Evolutionary conservation across 2,797 vertebrate genomes (phyloP).

Genomic region (Artibeus lituratus): DNA sequence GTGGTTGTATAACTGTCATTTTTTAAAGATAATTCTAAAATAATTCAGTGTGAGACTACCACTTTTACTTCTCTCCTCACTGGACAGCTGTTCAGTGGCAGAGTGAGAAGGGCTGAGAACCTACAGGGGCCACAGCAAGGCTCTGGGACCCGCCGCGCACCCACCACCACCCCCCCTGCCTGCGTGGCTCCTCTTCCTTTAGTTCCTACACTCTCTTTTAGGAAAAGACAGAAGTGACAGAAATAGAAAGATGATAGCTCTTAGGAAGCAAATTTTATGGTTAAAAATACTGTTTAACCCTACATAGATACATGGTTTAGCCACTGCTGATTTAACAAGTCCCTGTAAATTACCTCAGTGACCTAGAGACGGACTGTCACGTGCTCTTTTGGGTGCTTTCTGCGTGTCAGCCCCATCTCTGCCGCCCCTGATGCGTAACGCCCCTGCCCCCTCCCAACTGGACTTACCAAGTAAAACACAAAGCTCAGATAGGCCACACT

Average conservation of each 20-base stretch:
- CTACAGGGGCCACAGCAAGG: background rate
- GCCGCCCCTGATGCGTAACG: background rate
- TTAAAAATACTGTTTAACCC: background rate
- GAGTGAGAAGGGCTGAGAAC: background rate
- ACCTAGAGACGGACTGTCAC: background rate
- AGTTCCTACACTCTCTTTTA: background rate
- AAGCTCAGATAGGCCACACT: slow-evolving; percentile 91
- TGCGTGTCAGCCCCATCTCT: background rate
- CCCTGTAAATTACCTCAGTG: background rate
- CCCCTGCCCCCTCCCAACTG: background rate
- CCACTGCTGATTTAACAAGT: background rate
- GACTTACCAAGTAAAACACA: slow-evolving; percentile 92
- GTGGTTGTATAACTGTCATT: background rate
- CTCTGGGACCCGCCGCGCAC: background rate
- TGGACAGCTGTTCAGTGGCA: background rate
- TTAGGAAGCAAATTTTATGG: slow-evolving; percentile 1
- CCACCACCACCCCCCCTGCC: background rate
- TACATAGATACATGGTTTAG: background rate
- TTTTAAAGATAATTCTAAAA: background rate
- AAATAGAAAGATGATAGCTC: slow-evolving; percentile 2
- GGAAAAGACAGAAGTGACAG: background rate
- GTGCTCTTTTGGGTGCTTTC: background rate
- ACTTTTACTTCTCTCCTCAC: background rate
- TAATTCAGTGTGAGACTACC: background rate
- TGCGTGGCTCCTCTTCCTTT: background rate